phyloP scores from a whole-genome alignment of 92 coral and sea anemone genomes.

The Palythoa grandis region DNA sequence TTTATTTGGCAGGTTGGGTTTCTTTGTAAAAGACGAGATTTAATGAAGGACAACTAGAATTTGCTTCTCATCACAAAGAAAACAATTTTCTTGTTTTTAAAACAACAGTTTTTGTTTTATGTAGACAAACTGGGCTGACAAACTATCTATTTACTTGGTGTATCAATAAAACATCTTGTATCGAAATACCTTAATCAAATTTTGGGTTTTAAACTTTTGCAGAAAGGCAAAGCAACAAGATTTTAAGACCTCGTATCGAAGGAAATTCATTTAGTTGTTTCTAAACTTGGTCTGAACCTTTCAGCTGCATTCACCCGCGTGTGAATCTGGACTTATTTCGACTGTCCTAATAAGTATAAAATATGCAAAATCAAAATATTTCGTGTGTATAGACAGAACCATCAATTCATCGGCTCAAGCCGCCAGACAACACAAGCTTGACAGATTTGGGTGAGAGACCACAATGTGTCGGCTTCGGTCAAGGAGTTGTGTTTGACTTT shows the following conservation, averaged over 20 bases:
- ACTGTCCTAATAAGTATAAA: not conserved
- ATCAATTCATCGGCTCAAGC: not conserved
- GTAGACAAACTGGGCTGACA: not conserved
- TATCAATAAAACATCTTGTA: not conserved
- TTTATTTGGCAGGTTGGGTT: too few relatives aligned
- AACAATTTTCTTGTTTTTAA: too few relatives aligned
- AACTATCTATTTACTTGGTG: not conserved
- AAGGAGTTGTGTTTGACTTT: not conserved
- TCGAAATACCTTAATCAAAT: not conserved
- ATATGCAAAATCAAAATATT: not conserved
- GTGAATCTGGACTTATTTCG: not conserved
- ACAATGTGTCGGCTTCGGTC: not conserved
- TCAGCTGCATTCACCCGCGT: not conserved
- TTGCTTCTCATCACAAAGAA: too few relatives aligned
- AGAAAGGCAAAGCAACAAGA: not conserved
- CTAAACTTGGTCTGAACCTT: not conserved
- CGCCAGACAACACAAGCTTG: constrained; percentile 17
- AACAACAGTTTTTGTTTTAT: not conserved
- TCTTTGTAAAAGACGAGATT: too few relatives aligned
- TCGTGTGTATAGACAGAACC: constrained; percentile 5
- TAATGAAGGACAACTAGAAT: too few relatives aligned
- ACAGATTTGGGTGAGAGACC: not conserved
- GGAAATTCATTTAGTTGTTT: not conserved
- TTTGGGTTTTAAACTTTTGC: not conserved
- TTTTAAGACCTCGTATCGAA: not conserved